Evolutionary conservation across 2,113 vertebrate species (phyloP).

Genomic region (Oplegnathus fasciatus): DNA sequence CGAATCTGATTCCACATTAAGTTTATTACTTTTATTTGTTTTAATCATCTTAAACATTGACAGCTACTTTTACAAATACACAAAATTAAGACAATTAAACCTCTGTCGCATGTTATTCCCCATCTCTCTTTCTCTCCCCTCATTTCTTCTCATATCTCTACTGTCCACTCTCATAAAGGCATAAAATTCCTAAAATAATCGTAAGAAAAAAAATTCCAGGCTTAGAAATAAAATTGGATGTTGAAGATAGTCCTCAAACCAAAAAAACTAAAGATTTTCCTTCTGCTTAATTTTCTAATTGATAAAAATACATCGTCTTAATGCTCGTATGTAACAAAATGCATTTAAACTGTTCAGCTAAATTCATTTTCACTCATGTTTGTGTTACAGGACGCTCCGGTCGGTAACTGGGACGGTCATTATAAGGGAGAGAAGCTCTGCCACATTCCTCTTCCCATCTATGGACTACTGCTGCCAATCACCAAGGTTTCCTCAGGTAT

Average conservation of each 20-base stretch:
- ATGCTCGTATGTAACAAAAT: not conserved
- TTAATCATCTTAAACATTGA: too few relatives aligned
- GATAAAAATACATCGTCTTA: not conserved
- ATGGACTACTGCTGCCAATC: constrained; percentile 77
- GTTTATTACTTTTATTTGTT: too few relatives aligned
- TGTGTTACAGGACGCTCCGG: constrained; percentile 77
- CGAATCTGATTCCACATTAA: too few relatives aligned
- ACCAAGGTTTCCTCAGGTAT: constrained; percentile 80
- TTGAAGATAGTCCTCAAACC: not conserved
- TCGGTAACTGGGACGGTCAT: constrained; percentile 81
- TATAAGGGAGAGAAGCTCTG: constrained; percentile 80
- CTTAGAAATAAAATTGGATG: not conserved
- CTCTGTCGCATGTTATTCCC: too few relatives aligned
- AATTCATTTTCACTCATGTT: not conserved
- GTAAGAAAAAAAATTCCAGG: not conserved
- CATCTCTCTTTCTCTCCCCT: not conserved
- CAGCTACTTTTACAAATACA: too few relatives aligned
- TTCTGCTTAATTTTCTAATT: not conserved
- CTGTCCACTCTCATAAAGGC: not conserved
- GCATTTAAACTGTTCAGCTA: not conserved
- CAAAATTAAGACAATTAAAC: too few relatives aligned
- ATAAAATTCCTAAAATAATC: not conserved
- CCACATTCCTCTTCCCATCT: constrained; percentile 70
- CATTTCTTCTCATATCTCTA: not conserved
- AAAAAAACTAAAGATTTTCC: not conserved